phyloP scores from a whole-genome alignment of 1,140 invertebrate genomes.

The Hesperophylax magnus region DNA sequence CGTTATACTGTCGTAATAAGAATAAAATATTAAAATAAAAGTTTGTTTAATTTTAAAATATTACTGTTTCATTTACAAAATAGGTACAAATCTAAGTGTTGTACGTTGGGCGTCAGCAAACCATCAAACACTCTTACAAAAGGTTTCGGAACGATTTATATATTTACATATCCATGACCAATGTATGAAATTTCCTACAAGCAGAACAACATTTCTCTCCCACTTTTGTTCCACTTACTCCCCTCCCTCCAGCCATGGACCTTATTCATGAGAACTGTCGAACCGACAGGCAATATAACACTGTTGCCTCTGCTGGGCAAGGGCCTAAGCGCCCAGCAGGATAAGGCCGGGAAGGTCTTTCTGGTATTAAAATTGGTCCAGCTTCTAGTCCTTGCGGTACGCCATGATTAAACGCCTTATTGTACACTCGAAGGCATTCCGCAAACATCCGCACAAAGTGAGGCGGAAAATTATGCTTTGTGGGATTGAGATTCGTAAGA shows the following conservation, averaged over 20 bases:
- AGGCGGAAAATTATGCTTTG: slow-evolving; percentile 43
- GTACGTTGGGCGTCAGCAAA: no score
- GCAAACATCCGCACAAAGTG: slow-evolving; percentile 44
- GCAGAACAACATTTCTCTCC: slow-evolving; percentile 8
- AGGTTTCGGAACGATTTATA: neutral
- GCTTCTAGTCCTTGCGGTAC: slow-evolving; percentile 54
- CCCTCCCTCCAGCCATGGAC: slow-evolving; percentile 45
- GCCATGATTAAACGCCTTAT: slow-evolving; percentile 58
- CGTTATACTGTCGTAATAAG: no score
- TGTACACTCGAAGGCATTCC: slow-evolving; percentile 45
- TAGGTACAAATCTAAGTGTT: no score
- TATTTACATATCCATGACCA: slow-evolving; percentile 7
- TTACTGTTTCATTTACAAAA: no score
- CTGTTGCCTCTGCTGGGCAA: neutral
- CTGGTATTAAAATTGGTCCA: neutral
- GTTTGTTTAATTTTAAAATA: no score
- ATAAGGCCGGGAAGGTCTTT: neutral
- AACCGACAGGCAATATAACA: slow-evolving; percentile 59
- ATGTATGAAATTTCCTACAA: neutral
- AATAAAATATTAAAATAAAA: no score
- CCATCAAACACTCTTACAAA: no score
- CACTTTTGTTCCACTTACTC: slow-evolving; percentile 38
- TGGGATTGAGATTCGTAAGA: slow-evolving; percentile 31
- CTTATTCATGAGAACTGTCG: slow-evolving; percentile 58
- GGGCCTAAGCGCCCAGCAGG: slow-evolving; percentile 34